Percentiles rank a stretch among this genome's conserved stretches.
phyloP scores from a whole-genome alignment of 2,113 vertebrate species.

The Siniperca chuatsi region DNA sequence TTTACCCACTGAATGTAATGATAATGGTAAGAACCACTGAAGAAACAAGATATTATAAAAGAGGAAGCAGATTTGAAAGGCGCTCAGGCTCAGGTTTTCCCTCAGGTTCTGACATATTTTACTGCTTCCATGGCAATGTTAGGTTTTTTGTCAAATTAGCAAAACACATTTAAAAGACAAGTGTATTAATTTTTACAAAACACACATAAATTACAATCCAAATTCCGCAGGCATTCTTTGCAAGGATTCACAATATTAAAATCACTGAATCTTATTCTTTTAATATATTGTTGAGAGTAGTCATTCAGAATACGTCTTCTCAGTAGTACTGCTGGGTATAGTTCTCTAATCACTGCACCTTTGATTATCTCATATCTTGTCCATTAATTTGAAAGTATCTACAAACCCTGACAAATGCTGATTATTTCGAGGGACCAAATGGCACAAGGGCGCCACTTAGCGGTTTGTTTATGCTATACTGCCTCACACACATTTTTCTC shows the following conservation, averaged over 20 bases:
- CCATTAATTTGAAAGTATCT: neutral
- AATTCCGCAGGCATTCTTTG: neutral
- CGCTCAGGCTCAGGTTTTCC: neutral
- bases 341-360: neutral
- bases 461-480: neutral
- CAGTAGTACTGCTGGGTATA: neutral
- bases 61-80: neutral
- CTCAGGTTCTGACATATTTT: too few species aligned
- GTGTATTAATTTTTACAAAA: neutral
- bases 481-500: neutral
- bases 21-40: neutral
- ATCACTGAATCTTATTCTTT: neutral
- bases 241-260: neutral
- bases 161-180: neutral
- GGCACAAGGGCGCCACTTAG: constrained; percentile 2
- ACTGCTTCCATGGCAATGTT: too few species aligned
- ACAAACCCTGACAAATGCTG: neutral
- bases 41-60: neutral
- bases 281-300: neutral
- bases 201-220: neutral
- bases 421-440: neutral
- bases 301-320: neutral
- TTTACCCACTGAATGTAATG: neutral
- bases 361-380: neutral
- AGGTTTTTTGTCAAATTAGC: neutral